Base-by-base conservation (phyloP, 2,888 invertebrate genomes). In the Danaus chrysippus region DNA sequence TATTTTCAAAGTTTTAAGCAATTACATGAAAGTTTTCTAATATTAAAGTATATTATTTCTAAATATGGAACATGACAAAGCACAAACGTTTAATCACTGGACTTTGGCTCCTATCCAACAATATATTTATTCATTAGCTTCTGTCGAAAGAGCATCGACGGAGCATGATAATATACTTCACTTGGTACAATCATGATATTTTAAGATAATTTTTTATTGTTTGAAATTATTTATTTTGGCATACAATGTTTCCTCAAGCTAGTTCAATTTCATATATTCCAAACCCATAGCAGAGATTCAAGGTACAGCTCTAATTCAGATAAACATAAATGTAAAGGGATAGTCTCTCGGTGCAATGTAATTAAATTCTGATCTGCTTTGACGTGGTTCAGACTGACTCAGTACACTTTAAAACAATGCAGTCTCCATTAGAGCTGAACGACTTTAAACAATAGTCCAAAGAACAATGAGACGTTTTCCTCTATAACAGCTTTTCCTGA, bases 401-500 rank as follows among this genome's bases (percentile, higher is more conserved):
- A n/a, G n/a, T 70, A 64, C 60, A 71, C 66, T 69, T n/a, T 73
- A 81, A 88, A 87, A 89, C 87, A 89, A 88, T 87, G 81, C 85
- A 78, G 75, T 77, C 78, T 82, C 87, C 86, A 87, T 87, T 87
- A 88, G 83, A 77, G 83, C 81, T 77, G 82, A 86, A 83, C 77
- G 70, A 71, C 75, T 71, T 67, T 70, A 74, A 78, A 86, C 86
- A 86, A 86, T 85, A 72, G 83, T 65, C 71, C 65, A 66, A 73
- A 65, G 82, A 87, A 88, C 88, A 88, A 87, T 83, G 84, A 79
- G 75, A 82, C 84, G 83, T 87, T 88, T 86, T 83, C 82, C 75
- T 70, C 72, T 79, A 86, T 87, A 87, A 86, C 86, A 76, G 84
- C 81, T 84, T 82, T 84, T 83, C 84, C 84, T 83, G 84, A 86